A percentile compares a stretch with the other conserved stretches of the same genome.
These are phyloP conservation scores for Cassiopea andromeda DNA, from an alignment of 30 jellyfish, hydroid and myxozoan genomes.

Conservation along the genomic window DNA sequence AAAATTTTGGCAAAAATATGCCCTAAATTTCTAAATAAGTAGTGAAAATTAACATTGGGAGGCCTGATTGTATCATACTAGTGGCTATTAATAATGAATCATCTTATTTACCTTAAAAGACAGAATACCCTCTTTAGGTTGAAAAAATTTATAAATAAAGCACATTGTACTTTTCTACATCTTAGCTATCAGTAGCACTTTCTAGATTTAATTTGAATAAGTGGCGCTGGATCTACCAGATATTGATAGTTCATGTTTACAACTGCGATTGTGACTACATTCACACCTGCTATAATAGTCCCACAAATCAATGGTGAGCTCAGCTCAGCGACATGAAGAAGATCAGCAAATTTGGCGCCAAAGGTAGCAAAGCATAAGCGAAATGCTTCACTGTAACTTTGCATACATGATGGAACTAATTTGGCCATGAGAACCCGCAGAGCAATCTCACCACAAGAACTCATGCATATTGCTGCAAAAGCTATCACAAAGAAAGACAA, in stretches of 20 bases:
- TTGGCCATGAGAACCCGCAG: conserved; percentile 45
- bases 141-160: too few relatives aligned
- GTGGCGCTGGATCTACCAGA: conserved; percentile 40
- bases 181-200: conserved; percentile 17
- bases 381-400: conserved; percentile 33
- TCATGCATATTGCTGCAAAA: conserved; percentile 43
- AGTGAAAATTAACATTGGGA: too few relatives aligned
- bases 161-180: background rate
- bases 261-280: conserved; percentile 43
- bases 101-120: too few relatives aligned
- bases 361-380: conserved; percentile 3
- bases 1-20: too few relatives aligned
- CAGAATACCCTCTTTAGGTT: too few relatives aligned
- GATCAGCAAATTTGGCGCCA: conserved; percentile 40
- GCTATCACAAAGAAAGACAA: conserved; percentile 34
- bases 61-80: too few relatives aligned
- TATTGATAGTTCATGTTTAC: conserved; percentile 49
- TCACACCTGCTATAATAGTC: conserved; percentile 24
- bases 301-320: conserved; percentile 39
- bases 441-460: conserved; percentile 40
- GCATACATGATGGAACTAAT: conserved; percentile 39
- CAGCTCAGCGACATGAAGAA: conserved; percentile 15
- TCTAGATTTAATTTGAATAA: conserved; percentile 30
- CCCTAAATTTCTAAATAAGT: too few relatives aligned
- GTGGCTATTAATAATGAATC: too few relatives aligned